Percentiles rank a stretch among this genome's conserved stretches.
phyloP scores from a whole-genome alignment of 2,113 vertebrate genomes.

The Scolopax mira region DNA sequence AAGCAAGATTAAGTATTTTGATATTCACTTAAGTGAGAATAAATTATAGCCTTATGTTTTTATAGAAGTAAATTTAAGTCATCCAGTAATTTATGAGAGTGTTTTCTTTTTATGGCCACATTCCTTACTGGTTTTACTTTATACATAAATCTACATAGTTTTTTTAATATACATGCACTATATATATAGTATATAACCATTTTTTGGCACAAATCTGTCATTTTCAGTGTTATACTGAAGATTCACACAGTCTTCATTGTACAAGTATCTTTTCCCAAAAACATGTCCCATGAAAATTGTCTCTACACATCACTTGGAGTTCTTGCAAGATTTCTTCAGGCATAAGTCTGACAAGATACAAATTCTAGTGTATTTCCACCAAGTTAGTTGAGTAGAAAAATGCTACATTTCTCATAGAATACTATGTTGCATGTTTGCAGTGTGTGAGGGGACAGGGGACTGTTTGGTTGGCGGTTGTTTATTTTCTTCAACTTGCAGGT shows the following conservation, averaged over 20 bases:
- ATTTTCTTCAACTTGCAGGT: neutral
- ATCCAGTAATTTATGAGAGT: neutral
- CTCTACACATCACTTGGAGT: neutral
- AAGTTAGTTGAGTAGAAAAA: neutral
- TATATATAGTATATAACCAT: neutral
- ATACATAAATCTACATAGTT: neutral
- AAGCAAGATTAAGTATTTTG: neutral
- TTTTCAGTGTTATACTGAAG: neutral
- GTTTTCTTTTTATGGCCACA: neutral
- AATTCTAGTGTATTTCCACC: accelerated
- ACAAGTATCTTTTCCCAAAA: neutral
- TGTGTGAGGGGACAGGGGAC: neutral
- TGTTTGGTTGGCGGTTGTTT: neutral
- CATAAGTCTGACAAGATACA: neutral
- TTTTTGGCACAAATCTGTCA: neutral
- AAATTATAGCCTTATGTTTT: neutral
- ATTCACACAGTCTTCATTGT: neutral
- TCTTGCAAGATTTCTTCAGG: neutral
- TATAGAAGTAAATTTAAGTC: neutral
- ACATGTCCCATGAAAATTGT: accelerated
- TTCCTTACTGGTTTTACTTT: neutral
- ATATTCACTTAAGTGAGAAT: neutral
- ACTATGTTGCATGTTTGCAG: accelerated
- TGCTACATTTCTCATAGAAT: accelerated
- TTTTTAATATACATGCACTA: neutral